These are phyloP conservation scores for Rallus crepitans DNA, from an alignment of 2,797 vertebrate genomes.

Conservation along the genomic window DNA sequence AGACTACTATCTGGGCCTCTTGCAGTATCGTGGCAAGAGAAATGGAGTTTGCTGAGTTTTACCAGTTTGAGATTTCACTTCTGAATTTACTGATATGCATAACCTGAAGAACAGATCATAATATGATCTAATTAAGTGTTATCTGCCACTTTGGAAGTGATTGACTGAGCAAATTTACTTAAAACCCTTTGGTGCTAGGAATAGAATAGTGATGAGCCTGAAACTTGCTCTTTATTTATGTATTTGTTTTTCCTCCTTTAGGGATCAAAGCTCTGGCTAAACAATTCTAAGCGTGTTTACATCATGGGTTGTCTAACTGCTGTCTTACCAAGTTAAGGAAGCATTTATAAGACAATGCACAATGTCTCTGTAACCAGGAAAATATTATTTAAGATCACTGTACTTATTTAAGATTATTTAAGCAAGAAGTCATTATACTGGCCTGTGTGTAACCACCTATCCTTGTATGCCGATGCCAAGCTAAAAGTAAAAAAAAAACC, in stretches of 20 bases:
- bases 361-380: not conserved
- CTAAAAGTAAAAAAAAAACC: no score
- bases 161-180: not conserved
- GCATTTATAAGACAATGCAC: not conserved
- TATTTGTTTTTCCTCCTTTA: not conserved
- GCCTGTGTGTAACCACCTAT: not conserved
- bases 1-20: not conserved
- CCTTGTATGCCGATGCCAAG: not conserved
- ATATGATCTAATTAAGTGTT: not conserved
- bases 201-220: not conserved
- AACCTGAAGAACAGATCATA: not conserved
- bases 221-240: not conserved
- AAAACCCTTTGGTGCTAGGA: not conserved
- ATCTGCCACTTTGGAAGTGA: not conserved
- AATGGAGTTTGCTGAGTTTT: not conserved
- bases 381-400: not conserved
- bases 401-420: not conserved
- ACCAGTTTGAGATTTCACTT: not conserved
- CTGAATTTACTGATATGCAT: not conserved
- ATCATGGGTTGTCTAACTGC: not conserved
- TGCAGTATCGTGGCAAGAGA: not conserved
- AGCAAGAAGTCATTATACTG: not conserved
- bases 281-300: not conserved
- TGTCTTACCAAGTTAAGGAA: not conserved
- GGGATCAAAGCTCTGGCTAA: not conserved